These are phyloP conservation scores for Xylota segnis DNA, from an alignment of 2,888 invertebrate genomes.

Conservation along the genomic window DNA sequence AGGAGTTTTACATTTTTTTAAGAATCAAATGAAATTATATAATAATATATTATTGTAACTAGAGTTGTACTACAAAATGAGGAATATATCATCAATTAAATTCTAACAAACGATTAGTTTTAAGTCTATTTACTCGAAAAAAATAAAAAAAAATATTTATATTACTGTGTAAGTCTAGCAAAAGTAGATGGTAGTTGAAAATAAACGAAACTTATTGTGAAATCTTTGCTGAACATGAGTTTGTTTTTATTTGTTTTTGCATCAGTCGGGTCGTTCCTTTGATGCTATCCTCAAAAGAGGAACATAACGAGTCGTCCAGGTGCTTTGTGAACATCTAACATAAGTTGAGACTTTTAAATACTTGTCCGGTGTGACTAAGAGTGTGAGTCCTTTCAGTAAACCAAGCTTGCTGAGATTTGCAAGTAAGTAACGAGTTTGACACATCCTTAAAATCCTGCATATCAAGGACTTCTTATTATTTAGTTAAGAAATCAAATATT, in stretches of 20 bases:
- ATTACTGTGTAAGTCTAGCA: conserved; percentile 69
- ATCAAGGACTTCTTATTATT: not conserved
- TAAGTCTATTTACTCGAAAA: conserved; percentile 73
- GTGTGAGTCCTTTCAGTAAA: too few species aligned
- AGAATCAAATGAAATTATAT: conserved; percentile 64
- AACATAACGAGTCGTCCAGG: too few species aligned
- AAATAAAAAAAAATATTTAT: conserved; percentile 75
- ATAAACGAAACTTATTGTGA: conserved; percentile 69
- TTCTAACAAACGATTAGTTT: conserved; percentile 71
- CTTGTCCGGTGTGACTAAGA: too few species aligned
- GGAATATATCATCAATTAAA: conserved; percentile 74
- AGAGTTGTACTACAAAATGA: conserved; percentile 58
- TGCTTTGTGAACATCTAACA: too few species aligned
- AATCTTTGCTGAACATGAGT: conserved; percentile 34
- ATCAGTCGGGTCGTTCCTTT: too few species aligned
- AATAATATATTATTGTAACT: conserved; percentile 53
- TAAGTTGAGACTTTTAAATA: too few species aligned
- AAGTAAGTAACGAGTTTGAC: too few species aligned
- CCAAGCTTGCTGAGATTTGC: too few species aligned
- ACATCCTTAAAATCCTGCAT: too few species aligned
- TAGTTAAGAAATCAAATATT: not conserved
- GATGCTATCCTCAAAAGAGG: too few species aligned
- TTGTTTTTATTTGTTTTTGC: not conserved
- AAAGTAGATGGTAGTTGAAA: conserved; percentile 67
- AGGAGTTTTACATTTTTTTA: conserved; percentile 74